These are phyloP conservation scores for Agrotis ipsilon DNA, from an alignment of 2,888 invertebrate genomes.

Conservation along the genomic window DNA sequence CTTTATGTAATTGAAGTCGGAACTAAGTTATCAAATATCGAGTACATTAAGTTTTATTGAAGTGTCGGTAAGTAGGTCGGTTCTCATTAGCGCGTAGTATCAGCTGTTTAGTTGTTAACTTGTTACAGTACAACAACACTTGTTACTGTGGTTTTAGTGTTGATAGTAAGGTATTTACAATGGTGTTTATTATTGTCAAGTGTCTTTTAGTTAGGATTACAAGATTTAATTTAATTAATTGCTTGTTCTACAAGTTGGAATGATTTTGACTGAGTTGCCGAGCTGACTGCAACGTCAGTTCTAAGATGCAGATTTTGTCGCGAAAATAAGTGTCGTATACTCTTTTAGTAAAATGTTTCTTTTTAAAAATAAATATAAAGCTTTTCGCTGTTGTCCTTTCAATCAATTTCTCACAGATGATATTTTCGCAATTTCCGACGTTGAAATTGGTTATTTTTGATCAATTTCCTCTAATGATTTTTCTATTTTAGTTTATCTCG, in stretches of 20 bases:
- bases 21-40: slow-evolving; percentile 70
- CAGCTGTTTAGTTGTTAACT: slow-evolving; percentile 22
- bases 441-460: not conserved
- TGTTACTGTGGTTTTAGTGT: slow-evolving; percentile 18
- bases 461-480: not conserved
- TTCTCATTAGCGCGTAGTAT: slow-evolving; percentile 58
- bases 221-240: not conserved
- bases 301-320: not conserved
- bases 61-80: slow-evolving; percentile 60
- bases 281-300: too few species aligned
- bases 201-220: not conserved
- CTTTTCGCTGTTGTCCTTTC: not conserved
- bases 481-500: not conserved
- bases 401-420: not conserved
- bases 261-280: not conserved
- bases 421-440: not conserved
- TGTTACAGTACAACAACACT: slow-evolving; percentile 21
- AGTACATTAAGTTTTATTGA: slow-evolving; percentile 66
- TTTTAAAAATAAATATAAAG: not conserved
- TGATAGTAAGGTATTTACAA: slow-evolving; percentile 19
- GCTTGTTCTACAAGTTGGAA: not conserved
- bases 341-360: not conserved
- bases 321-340: not conserved
- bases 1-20: slow-evolving; percentile 64
- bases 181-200: slow-evolving; percentile 22